Conservation (phyloP, 2,113 vertebrate genomes). For the Egretta garzetta region DNA sequence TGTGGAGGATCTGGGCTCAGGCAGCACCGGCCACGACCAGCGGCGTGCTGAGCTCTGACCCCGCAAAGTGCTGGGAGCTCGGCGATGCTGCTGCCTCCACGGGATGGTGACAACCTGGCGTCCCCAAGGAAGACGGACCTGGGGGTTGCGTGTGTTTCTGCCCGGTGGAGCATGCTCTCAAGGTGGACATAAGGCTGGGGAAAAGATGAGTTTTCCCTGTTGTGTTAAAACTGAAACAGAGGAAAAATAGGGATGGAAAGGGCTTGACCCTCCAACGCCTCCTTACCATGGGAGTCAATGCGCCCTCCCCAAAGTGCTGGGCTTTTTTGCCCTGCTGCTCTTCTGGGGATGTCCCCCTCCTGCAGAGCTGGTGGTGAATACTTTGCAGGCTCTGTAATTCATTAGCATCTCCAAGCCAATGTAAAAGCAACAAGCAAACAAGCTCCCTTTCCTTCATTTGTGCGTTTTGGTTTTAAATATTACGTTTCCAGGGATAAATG, state of each 20-base stretch:
- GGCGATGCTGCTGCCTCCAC: fast-evolving
- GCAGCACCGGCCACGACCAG: neutral
- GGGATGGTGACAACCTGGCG: neutral
- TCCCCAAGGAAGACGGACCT: fast-evolving
- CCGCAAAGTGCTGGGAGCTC: fast-evolving
- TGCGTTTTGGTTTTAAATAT: conserved; percentile 36
- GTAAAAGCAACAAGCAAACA: neutral
- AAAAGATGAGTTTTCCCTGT: neutral
- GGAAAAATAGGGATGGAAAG: neutral
- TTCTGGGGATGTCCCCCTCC: neutral
- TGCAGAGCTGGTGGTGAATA: neutral
- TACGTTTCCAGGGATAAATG: conserved; percentile 57
- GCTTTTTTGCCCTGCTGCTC: neutral
- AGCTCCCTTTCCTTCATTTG: neutral
- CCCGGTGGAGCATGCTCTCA: fast-evolving
- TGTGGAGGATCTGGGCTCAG: neutral
- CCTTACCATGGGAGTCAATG: neutral
- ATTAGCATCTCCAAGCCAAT: neutral
- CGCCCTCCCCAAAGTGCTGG: neutral
- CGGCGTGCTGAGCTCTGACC: neutral
- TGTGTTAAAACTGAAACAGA: neutral
- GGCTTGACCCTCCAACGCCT: neutral
- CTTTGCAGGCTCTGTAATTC: neutral
- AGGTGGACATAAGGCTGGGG: fast-evolving
- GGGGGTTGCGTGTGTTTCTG: fast-evolving